Percentiles rank a stretch among this genome's conserved stretches.
Evolutionary conservation across 2,888 invertebrate species (phyloP).

Genomic region (Helleia helle): DNA sequence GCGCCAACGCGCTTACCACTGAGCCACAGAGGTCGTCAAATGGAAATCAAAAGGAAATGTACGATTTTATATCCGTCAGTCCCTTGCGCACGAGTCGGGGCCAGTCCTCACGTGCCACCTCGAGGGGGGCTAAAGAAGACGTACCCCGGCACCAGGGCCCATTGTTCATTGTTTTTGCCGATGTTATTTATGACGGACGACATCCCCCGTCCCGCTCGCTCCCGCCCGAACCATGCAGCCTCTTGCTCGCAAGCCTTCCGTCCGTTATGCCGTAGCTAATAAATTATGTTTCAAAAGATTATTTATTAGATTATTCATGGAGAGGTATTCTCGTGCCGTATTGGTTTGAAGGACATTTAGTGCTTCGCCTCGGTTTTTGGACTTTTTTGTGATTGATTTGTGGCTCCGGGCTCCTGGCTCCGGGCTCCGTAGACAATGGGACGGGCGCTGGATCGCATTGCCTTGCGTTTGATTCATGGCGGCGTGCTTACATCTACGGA

Average conservation of each 20-base stretch:
- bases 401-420: constrained; percentile 26
- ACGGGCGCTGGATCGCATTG: constrained; percentile 19
- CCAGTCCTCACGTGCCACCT: constrained; percentile 24
- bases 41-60: too few relatives aligned
- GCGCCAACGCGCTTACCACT: too few relatives aligned
- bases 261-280: constrained; percentile 61
- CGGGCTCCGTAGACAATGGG: constrained; percentile 26
- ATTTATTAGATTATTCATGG: constrained; percentile 73
- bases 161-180: constrained; percentile 73
- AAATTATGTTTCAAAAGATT: constrained; percentile 68
- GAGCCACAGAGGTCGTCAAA: too few relatives aligned
- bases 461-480: constrained; percentile 26
- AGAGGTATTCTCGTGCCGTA: constrained; percentile 54
- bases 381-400: constrained; percentile 57
- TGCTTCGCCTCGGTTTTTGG: constrained; percentile 33
- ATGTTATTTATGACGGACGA: constrained; percentile 70
- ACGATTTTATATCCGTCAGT: constrained; percentile 6
- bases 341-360: constrained; percentile 60
- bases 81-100: constrained; percentile 36
- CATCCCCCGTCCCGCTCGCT: constrained; percentile 41
- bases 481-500: constrained; percentile 22
- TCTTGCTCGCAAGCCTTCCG: constrained; percentile 53
- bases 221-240: constrained; percentile 26
- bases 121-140: constrained; percentile 61
- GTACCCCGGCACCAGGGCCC: constrained; percentile 65